Base-by-base conservation (phyloP, 2,888 invertebrate species). In the Gasteruption jaculator region DNA sequence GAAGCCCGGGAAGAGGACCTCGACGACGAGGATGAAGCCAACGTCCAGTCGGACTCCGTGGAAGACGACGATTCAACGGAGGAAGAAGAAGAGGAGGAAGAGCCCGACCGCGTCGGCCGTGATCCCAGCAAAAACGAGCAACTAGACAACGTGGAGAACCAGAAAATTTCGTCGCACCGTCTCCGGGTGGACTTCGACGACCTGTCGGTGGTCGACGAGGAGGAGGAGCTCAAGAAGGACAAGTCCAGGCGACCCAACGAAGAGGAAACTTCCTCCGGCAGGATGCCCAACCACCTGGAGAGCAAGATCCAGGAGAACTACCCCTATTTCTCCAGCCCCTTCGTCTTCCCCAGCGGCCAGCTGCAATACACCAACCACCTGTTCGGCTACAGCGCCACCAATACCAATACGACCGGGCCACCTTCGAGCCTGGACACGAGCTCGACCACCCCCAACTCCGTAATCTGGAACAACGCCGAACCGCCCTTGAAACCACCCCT, bases 181-280 rank as follows among this genome's bases (percentile, higher is more conserved):
- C 41, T 64, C 12, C 61, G 62, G 42, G 61, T 65, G 4, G 71
- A 73, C 43, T 86, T 85, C 70, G 85, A 86, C 68, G 84, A 85
- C 64, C 75, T 87, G 33, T 84, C 84, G 43, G 81, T 86, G 16
- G 86, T 87, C 30, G 83, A 84, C 5, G 87, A 87, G 62, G 87
- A 86, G 42, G 70, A 70, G 6, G 70, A 71, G 31, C 21, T 54
- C 7, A 63, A 63, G 15, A 69, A 62, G 40, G 60, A 63, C 4
- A 63, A 55, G 38, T 63, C 60, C 20, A 51, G 30, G 45, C 43
- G 12, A 19, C 5, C 30, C 10, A 16, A 4, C 10, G 48, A 49
- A 5, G 6, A 5, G 12, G 22, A 40, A 2, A 12, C 12, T 3
- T 25, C 44, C 2, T n/a, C 6, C 29, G 29, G 12, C 6, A n/a